Evolutionary conservation across 2,797 vertebrate species (phyloP), one percentile per base, ranked within the genome.

Genomic region (Picus viridis): DNA sequence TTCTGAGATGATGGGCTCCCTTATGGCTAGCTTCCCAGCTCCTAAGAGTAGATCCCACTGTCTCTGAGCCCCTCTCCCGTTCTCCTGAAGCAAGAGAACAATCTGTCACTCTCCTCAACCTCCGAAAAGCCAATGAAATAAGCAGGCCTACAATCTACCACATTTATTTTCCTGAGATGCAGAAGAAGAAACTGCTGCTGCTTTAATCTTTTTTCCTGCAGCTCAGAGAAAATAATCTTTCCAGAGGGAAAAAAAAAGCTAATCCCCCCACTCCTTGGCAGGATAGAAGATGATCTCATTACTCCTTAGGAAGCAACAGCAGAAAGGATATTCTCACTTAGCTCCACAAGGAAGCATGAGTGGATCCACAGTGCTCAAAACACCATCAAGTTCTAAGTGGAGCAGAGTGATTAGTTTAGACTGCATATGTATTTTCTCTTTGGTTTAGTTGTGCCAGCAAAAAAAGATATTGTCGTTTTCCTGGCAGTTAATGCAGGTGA

Each of bases 401-500:
- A 64, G 15, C 39, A 77, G 18, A 89, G 4, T 1, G 7, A n/a
- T 16, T 74, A 63, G 36, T 78, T 84, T 12, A 76, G 23, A 27
- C 9, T 43, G 39, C 26, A 14, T 30, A 65, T 75, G 24, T 19
- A 58, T 90, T 74, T 93, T 87, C 8, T 87, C 7, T 4, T 29
- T 6, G 76, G 14, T 41, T 65, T 26, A 70, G 27, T 20, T 45
- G 5, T 22, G 14, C 17, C 30, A 67, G 64, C 5, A 16, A 36
- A 82, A 82, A 54, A 56, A 64, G 9, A 3, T 34, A 67, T 62
- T 63, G 17, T 54, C 26, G 70, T 64, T 80, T 84, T 32, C 6
- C 20, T 20, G 65, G 64, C 39, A 86, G 49, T 87, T 89, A 94
- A 96, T 30, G 51, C 43, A 75, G 73, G 89, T 57, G 54, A 86